Evolutionary conservation across 2,888 invertebrate genomes (phyloP).

Genomic region (Lithophane leautieri): DNA sequence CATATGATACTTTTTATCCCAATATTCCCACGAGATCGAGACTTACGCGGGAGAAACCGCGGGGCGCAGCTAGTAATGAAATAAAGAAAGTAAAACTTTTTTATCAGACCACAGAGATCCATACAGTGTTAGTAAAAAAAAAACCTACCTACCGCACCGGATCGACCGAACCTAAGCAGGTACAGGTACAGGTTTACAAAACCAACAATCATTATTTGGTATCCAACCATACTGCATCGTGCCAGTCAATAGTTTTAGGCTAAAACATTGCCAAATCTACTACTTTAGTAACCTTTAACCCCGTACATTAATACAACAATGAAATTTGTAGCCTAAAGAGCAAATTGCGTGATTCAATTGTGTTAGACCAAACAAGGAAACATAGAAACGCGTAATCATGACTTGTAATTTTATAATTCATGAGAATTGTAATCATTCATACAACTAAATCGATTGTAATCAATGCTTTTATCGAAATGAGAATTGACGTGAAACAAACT

Average conservation of each 20-base stretch:
- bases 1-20: no score
- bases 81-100: no score
- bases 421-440: slow-evolving; percentile 25
- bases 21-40: no score
- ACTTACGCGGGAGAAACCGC: no score
- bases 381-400: slow-evolving; percentile 45
- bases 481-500: background rate
- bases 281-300: slow-evolving; percentile 45
- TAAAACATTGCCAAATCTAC: slow-evolving; percentile 34
- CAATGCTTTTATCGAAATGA: slow-evolving; percentile 23
- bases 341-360: slow-evolving; percentile 62
- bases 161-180: no score
- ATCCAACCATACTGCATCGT: background rate
- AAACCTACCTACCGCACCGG: no score
- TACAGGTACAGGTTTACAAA: no score
- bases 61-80: no score
- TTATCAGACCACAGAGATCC: no score
- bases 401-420: slow-evolving; percentile 47
- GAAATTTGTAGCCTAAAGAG: slow-evolving; percentile 55
- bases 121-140: no score
- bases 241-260: slow-evolving; percentile 7
- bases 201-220: background rate
- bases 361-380: slow-evolving; percentile 50
- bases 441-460: slow-evolving; percentile 34
- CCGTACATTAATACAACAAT: slow-evolving; percentile 32